Base-by-base conservation (phyloP, 2,113 vertebrate genomes). In the Pyxicephalus adspersus region DNA sequence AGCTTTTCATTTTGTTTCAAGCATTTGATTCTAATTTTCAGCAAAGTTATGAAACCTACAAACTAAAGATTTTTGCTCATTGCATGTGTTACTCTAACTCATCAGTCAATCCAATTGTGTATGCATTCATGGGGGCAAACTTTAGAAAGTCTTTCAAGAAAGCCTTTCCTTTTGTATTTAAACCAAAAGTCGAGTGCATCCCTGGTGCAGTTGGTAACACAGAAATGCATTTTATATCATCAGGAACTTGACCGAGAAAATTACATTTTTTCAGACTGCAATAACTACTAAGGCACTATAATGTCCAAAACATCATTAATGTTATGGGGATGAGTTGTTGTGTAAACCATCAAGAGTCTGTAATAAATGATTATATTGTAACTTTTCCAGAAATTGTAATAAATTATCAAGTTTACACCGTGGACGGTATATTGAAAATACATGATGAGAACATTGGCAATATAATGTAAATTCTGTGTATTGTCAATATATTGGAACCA, bases 11-110 rank as follows among this genome's bases (percentile, higher is more conserved):
- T 84, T 86, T 92, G 51, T 85, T 90, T 19, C 92, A 94, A 74
- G 89, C 91, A 0, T 92, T 92, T 54, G 83, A 88, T 76, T 86
- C 87, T 15, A 68, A 80, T 45, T 81, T 86, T 63, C 84, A 64
- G 22, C 87, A 84, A 74, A 90, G 87, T 61, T 92, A 92, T 34
- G 65, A 89, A 25, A 85, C 89, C 3, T 93, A 92, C 84, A 93
- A 93, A 83, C 82, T 90, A 45, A 92, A 92, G 84, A 94, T 91
- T 23, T 92, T 89, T 90, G 92, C 90, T 25, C 89, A 92, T 77
- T 92, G 90, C 84, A 92, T 92, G 92, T 93, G 90, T 20, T 92
- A 92, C 84, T 89, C 89, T 83, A 93, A 91, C 86, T 93, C 92
- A 8, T 90, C 90, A 9, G 74, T 92, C 66, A 92, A 93, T 85